Base-by-base conservation (phyloP, 2,888 invertebrate species). In the Acrocera orbiculus region DNA sequence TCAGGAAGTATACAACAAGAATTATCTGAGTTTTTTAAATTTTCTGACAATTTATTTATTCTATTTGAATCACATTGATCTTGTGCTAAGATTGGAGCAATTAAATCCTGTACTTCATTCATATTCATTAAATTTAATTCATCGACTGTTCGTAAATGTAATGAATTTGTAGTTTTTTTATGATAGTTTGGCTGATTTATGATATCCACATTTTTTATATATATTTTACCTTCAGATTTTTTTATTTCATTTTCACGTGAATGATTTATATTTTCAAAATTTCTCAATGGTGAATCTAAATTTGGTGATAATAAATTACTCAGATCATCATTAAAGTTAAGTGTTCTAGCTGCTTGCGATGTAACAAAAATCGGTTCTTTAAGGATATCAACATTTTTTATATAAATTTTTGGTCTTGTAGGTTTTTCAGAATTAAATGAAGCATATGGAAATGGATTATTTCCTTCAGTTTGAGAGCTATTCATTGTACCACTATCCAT, bases 71-170 rank as follows among this genome's bases (percentile, higher is more conserved):
- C 17, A 11, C 20, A 27, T 17, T 45, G 35, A 2, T 42, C 46
- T 30, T 42, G 42, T 15, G 54, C 54, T 11, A 53, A 43, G 39
- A 55, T 46, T 1, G 58, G 56, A 11, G 53, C 54, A 30, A 58
- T 54, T 9, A 58, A 38, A 36, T 54, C 54, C 43, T 56, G 54
- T 14, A 60, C 57, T 32, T 59, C 56, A 34, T 50, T 58, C 35
- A 54, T 52, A 25, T 58, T 56, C 55, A 60, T 56, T 20, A 59
- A 43, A 43, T 60, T 60, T 10, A 60, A 40, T 40, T 60, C 59
- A 30, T 59, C 59, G 1, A 60, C 59, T 1, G 59, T 59, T 15
- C 59, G 52, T 16, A 60, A 46, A 36, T 60, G 59, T 2, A 60
- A 39, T 0, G 41, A 42, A 25, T 44, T 46, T 5, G 54, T 53